Evolutionary conservation across 2,888 invertebrate species (phyloP).

Genomic region (Melitaea athalia): DNA sequence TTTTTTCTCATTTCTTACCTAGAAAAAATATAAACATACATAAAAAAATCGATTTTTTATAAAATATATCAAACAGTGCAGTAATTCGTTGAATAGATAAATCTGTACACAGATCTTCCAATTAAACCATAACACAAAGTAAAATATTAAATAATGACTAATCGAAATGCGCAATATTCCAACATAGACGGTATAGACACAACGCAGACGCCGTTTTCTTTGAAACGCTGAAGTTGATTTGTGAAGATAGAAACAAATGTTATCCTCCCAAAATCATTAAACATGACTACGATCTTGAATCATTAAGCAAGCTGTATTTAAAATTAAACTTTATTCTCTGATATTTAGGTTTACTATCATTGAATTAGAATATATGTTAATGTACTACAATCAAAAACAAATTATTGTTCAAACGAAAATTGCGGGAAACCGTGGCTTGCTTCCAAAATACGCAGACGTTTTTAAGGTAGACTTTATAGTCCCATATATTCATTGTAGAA

Average conservation of each 20-base stretch:
- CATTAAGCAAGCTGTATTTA: background rate
- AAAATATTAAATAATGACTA: slow-evolving; percentile 33
- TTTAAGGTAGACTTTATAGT: slow-evolving; percentile 36
- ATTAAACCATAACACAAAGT: slow-evolving; percentile 17
- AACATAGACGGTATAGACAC: slow-evolving; percentile 47
- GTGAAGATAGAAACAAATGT: slow-evolving; percentile 47
- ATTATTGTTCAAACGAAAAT: slow-evolving; percentile 35
- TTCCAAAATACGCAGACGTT: slow-evolving; percentile 53
- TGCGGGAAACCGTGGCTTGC: slow-evolving; percentile 47
- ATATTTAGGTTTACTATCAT: slow-evolving; percentile 15
- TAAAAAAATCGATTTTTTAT: no score
- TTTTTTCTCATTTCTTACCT: no score
- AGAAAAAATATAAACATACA: no score
- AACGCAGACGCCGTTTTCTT: slow-evolving; percentile 50
- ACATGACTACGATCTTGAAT: slow-evolving; percentile 32
- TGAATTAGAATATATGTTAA: slow-evolving; percentile 21
- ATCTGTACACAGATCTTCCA: background rate
- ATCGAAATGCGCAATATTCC: slow-evolving; percentile 33
- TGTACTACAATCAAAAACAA: slow-evolving; percentile 37
- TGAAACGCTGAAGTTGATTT: slow-evolving; percentile 53
- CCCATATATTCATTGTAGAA: slow-evolving; percentile 15
- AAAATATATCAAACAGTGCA: background rate
- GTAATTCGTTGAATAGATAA: background rate
- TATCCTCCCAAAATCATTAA: slow-evolving; percentile 44
- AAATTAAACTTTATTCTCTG: slow-evolving; percentile 28